These are phyloP conservation scores for Trichonephila clavata DNA, from an alignment of 1,140 invertebrate genomes.

Conservation along the genomic window DNA sequence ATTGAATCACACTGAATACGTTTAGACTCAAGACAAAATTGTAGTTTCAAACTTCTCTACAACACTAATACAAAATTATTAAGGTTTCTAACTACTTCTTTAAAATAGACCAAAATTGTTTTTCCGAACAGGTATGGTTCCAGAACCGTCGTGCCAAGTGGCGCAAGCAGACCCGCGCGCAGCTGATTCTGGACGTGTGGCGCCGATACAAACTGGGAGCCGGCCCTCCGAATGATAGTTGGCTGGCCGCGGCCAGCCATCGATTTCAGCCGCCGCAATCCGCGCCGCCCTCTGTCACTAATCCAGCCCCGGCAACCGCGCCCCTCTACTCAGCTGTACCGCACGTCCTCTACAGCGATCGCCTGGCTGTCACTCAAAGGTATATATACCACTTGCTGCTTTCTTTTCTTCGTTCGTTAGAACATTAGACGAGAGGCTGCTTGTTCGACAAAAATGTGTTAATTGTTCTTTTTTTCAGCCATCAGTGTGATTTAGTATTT, in stretches of 20 bases:
- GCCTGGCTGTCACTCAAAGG: slow-evolving; percentile 58
- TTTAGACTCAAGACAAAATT: no score
- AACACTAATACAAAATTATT: no score
- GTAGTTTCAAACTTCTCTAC: no score
- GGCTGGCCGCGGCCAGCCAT: slow-evolving; percentile 48
- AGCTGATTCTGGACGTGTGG: slow-evolving; percentile 67
- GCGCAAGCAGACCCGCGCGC: slow-evolving; percentile 86
- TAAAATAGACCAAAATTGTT: background rate
- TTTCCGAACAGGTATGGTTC: slow-evolving; percentile 94
- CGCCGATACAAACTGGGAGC: slow-evolving; percentile 63
- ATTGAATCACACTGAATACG: no score
- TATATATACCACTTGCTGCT: background rate
- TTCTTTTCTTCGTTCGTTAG: background rate
- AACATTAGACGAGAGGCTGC: no score
- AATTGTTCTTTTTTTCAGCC: no score
- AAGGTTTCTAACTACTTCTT: no score
- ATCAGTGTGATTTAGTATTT: no score
- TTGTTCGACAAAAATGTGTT: no score
- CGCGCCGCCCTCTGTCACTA: slow-evolving; percentile 4
- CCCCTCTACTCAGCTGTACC: slow-evolving; percentile 68
- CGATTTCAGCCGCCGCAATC: slow-evolving; percentile 33
- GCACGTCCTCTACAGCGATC: slow-evolving; percentile 60
- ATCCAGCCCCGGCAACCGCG: slow-evolving; percentile 10
- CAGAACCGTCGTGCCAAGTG: slow-evolving; percentile 98
- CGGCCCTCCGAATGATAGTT: background rate